Evolutionary conservation across 2,888 invertebrate genomes (phyloP).

Genomic region (Agrilus mali): DNA sequence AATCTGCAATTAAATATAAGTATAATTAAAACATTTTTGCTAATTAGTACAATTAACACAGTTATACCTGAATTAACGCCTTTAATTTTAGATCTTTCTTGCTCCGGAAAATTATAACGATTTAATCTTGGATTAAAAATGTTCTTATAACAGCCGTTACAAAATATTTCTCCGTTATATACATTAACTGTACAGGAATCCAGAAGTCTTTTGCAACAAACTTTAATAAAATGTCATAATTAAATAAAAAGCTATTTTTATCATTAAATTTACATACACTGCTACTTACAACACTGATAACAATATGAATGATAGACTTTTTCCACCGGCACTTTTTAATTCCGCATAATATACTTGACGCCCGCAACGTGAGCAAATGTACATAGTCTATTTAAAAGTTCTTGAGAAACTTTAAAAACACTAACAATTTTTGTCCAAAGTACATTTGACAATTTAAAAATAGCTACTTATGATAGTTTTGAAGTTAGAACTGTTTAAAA

Average conservation of each 20-base stretch:
- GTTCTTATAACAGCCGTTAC: conserved; percentile 24
- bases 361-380: conserved; percentile 27
- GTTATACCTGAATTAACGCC: too few relatives aligned
- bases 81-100: too few relatives aligned
- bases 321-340: conserved; percentile 26
- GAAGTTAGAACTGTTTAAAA: too few relatives aligned
- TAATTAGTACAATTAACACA: too few relatives aligned
- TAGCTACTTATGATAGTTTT: too few relatives aligned
- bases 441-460: not conserved
- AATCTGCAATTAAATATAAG: too few relatives aligned
- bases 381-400: conserved; percentile 6
- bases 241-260: conserved; percentile 1
- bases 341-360: conserved; percentile 31
- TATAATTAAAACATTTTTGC: too few relatives aligned
- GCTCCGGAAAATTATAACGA: too few relatives aligned
- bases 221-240: conserved; percentile 13
- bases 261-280: not conserved
- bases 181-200: conserved; percentile 24
- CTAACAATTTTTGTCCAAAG: not conserved
- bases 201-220: conserved; percentile 27
- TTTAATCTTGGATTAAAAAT: not conserved
- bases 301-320: conserved; percentile 32
- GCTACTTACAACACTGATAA: conserved; percentile 30
- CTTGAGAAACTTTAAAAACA: not conserved
- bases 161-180: conserved; percentile 26